Evolutionary conservation across 2,113 vertebrate genomes (phyloP).

Genomic region (Cinclus mexicanus): DNA sequence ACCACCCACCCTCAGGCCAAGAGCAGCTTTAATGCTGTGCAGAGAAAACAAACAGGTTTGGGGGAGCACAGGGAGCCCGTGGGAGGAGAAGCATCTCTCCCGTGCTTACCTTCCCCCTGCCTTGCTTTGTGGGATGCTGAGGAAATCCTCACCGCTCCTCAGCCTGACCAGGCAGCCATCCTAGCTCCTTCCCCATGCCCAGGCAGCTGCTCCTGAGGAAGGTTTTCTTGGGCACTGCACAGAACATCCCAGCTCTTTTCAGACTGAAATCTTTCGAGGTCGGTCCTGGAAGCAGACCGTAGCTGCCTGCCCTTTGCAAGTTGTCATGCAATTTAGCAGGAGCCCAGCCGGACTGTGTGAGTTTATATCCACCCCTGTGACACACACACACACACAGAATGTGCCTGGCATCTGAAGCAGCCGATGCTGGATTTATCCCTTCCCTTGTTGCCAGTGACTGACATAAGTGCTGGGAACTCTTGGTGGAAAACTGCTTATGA

Average conservation of each 20-base stretch:
- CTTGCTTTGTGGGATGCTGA: neutral
- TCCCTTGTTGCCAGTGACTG: constrained; percentile 67
- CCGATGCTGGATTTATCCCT: constrained; percentile 58
- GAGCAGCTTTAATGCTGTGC: neutral
- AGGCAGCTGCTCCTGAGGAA: neutral
- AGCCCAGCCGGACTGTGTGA: neutral
- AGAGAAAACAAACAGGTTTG: neutral
- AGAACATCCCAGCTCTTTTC: constrained; percentile 21
- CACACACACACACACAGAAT: constrained; percentile 21
- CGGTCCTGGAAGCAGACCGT: neutral
- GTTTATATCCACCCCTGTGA: constrained; percentile 43
- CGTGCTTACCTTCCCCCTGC: constrained; percentile 55
- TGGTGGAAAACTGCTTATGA: constrained; percentile 68
- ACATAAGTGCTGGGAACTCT: constrained; percentile 67
- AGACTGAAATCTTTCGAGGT: neutral
- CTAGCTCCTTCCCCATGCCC: neutral
- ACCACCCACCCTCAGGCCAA: neutral
- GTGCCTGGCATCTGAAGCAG: constrained; percentile 60
- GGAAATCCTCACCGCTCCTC: neutral
- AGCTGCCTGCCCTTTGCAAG: constrained; percentile 37
- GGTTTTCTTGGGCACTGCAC: neutral
- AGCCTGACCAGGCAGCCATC: neutral
- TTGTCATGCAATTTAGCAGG: constrained; percentile 11
- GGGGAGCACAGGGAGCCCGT: neutral
- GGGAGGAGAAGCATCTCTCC: neutral